Conservation (phyloP, 2,113 vertebrate genomes). For the Cyprinodon brontotheroides region DNA sequence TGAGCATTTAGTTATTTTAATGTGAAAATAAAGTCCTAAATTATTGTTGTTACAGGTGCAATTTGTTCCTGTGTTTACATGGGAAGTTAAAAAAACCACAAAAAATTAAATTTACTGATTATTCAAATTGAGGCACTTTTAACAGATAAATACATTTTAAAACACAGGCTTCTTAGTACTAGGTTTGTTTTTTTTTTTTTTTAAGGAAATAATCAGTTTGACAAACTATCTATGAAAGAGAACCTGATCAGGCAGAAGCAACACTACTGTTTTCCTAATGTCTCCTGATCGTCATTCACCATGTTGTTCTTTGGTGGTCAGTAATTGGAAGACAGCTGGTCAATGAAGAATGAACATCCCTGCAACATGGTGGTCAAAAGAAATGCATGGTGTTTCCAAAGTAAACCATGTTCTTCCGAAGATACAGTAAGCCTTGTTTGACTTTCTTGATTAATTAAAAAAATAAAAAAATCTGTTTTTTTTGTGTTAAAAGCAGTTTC, state of each 20-base stretch:
- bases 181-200: not conserved
- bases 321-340: no score
- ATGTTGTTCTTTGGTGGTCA: not conserved
- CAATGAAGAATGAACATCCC: not conserved
- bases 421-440: not conserved
- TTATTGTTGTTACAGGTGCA: no score
- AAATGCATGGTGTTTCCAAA: not conserved
- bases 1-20: no score
- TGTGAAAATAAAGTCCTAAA: no score
- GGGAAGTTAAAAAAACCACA: no score
- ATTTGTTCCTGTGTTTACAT: no score
- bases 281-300: no score
- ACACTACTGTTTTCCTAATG: not conserved
- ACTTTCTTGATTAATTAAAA: not conserved
- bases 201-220: not conserved
- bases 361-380: not conserved
- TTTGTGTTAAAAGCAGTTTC: constrained; percentile 6
- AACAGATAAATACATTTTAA: not conserved
- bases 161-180: not conserved
- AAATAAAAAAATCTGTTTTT: not conserved
- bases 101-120: not conserved
- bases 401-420: not conserved
- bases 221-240: not conserved
- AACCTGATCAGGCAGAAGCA: not conserved
- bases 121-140: not conserved